Percentiles rank a stretch among this genome's conserved stretches.
Conservation (phyloP, 2,888 invertebrate genomes). For the Notodonta dromedarius region DNA sequence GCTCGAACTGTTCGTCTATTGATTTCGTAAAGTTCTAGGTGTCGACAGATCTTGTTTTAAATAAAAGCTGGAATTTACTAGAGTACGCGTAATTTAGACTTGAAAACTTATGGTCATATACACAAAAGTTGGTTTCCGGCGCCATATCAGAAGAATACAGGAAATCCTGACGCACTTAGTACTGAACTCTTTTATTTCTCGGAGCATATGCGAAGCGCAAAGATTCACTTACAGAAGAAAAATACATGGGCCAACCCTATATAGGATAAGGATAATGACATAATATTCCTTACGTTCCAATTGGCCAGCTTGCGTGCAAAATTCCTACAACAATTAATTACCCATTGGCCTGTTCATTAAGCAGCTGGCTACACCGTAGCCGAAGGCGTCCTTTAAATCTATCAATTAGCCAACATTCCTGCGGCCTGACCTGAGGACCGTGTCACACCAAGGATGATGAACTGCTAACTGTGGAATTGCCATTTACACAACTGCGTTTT, state of each 20-base stretch:
- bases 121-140: too few relatives aligned
- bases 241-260: too few relatives aligned
- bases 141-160: too few relatives aligned
- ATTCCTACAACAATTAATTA: background rate
- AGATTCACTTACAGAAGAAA: too few relatives aligned
- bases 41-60: background rate
- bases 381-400: slow-evolving; percentile 18
- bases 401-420: slow-evolving; percentile 25
- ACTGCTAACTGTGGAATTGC: background rate
- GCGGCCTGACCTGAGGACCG: slow-evolving; percentile 18
- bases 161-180: too few relatives aligned
- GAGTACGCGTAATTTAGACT: too few relatives aligned
- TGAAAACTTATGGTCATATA: too few relatives aligned
- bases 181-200: too few relatives aligned
- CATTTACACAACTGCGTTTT: background rate
- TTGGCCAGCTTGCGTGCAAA: slow-evolving; percentile 1
- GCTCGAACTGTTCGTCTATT: background rate
- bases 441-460: slow-evolving; percentile 4
- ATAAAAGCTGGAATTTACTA: background rate
- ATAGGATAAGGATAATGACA: background rate
- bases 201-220: too few relatives aligned
- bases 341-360: slow-evolving; percentile 4
- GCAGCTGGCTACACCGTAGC: background rate
- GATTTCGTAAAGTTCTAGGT: background rate
- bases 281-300: background rate